phyloP scores from a whole-genome alignment of 2,888 invertebrate genomes.

The Ophion ellenae region DNA sequence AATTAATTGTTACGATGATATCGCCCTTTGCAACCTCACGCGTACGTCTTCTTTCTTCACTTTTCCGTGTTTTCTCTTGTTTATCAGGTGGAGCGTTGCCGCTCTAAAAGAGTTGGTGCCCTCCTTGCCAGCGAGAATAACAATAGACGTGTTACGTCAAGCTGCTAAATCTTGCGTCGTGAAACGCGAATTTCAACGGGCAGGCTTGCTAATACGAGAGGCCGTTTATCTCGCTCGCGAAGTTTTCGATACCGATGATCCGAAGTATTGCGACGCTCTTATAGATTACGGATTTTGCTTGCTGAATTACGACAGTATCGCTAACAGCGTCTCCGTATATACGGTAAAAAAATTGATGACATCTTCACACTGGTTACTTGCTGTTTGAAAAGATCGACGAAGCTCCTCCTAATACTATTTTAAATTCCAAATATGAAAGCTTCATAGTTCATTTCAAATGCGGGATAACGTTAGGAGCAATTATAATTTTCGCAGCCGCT shows the following conservation, averaged over 20 bases:
- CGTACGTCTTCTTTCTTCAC: background rate
- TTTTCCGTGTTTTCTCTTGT: background rate
- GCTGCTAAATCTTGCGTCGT: constrained; percentile 96
- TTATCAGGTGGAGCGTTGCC: constrained; percentile 88
- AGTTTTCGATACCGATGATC: constrained; percentile 88
- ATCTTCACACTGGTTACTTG: background rate
- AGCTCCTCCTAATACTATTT: background rate
- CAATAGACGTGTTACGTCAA: constrained; percentile 93
- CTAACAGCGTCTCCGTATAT: constrained; percentile 93
- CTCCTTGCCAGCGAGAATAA: constrained; percentile 88
- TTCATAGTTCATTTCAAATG: background rate
- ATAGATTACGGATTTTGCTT: constrained; percentile 96
- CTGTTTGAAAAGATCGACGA: background rate
- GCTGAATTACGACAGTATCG: constrained; percentile 93
- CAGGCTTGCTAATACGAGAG: constrained; percentile 92
- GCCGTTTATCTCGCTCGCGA: constrained; percentile 90
- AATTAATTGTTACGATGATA: background rate
- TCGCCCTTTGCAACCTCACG: background rate
- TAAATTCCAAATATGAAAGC: background rate
- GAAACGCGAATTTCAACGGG: constrained; percentile 92
- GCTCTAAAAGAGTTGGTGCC: constrained; percentile 89
- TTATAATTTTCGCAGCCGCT: background rate
- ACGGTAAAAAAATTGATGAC: constrained; percentile 84
- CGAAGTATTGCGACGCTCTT: constrained; percentile 93
- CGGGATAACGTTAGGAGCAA: background rate